These are phyloP conservation scores for Oryzias celebensis DNA, from an alignment of 2,113 vertebrate species.

Conservation along the genomic window DNA sequence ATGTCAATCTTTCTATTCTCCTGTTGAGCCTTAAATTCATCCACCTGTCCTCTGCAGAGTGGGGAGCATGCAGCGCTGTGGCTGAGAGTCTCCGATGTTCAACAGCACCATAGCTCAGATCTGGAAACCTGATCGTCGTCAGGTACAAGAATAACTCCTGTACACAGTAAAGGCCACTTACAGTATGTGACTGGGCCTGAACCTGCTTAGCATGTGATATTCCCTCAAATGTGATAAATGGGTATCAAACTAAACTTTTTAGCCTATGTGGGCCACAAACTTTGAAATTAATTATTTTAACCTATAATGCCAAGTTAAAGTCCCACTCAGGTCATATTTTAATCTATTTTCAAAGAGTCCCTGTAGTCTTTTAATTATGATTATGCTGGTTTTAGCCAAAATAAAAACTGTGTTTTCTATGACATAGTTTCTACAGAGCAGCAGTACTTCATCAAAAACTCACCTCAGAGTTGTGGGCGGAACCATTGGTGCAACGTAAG, in stretches of 20 bases:
- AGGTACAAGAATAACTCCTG: constrained; percentile 71
- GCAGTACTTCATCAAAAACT: too few relatives aligned
- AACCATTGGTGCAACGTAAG: too few relatives aligned
- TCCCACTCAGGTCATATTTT: too few relatives aligned
- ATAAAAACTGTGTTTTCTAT: too few relatives aligned
- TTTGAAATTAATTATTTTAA: too few relatives aligned
- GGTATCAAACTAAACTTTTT: not conserved
- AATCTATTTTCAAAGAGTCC: too few relatives aligned
- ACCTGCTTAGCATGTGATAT: not conserved
- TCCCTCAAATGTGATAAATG: not conserved
- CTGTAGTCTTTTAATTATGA: too few relatives aligned
- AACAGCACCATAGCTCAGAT: constrained; percentile 29
- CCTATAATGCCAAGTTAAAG: too few relatives aligned
- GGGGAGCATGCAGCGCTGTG: constrained; percentile 16
- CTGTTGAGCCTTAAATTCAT: constrained; percentile 16
- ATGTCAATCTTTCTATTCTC: constrained; percentile 9
- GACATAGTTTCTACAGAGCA: too few relatives aligned
- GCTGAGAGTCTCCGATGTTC: not conserved
- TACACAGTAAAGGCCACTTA: constrained; percentile 30
- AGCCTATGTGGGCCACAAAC: too few relatives aligned
- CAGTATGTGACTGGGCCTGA: constrained; percentile 22
- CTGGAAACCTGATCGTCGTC: constrained; percentile 67
- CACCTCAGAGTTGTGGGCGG: too few relatives aligned
- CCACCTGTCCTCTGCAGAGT: not conserved
- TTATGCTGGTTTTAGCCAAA: too few relatives aligned